phyloP scores from a whole-genome alignment of 2,797 vertebrate genomes.

The Odontamblyopus lacepedii region DNA sequence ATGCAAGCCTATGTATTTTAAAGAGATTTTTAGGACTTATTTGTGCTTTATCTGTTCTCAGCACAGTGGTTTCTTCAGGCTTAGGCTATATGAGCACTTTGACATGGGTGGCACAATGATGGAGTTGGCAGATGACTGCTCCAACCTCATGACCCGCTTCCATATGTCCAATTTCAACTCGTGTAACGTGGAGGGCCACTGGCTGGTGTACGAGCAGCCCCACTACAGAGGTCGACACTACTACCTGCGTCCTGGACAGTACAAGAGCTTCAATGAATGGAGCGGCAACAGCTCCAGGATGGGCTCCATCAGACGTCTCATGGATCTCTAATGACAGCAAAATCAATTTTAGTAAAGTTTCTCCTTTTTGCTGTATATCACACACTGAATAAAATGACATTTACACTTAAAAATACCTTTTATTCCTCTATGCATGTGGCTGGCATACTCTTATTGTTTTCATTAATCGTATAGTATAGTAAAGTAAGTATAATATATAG shows the following conservation, averaged over 20 bases:
- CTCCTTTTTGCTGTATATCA: conserved; percentile 63
- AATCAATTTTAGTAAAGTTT: conserved; percentile 41
- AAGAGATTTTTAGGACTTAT: neutral
- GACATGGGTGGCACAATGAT: conserved; percentile 73
- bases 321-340: conserved; percentile 64
- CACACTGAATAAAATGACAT: conserved; percentile 70
- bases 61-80: conserved; percentile 68
- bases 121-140: conserved; percentile 71
- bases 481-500: no score
- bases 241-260: conserved; percentile 70
- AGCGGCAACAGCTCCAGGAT: conserved; percentile 63
- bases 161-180: conserved; percentile 69
- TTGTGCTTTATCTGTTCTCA: conserved; percentile 28
- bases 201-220: conserved; percentile 76
- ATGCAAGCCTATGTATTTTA: neutral
- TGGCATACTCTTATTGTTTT: no score
- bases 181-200: conserved; percentile 72
- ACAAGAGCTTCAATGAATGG: conserved; percentile 70
- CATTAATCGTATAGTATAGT: no score
- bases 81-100: conserved; percentile 75
- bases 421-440: conserved; percentile 57
- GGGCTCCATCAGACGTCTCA: conserved; percentile 70
- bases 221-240: conserved; percentile 72
- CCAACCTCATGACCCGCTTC: conserved; percentile 68
- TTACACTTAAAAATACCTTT: conserved; percentile 52